phyloP scores from a whole-genome alignment of 2,797 vertebrate species.

The Microchirus variegatus region DNA sequence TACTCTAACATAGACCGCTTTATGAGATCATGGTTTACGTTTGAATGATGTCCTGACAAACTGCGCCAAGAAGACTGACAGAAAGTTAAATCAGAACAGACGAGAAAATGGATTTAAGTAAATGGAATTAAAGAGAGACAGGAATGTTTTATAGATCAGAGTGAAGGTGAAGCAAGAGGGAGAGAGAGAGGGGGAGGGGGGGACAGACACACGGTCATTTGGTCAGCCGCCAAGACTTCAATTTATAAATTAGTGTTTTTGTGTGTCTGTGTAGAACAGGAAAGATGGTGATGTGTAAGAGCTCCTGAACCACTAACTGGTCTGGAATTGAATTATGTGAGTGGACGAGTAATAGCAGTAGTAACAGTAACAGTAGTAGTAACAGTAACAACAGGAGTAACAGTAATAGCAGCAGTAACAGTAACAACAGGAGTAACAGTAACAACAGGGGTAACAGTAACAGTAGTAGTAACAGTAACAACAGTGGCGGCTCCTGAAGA shows the following conservation, averaged over 20 bases:
- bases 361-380: no score
- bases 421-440: no score
- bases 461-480: no score
- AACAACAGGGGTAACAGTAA: no score
- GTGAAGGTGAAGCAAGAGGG: conserved; percentile 32
- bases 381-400: no score
- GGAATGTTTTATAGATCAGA: conserved; percentile 39
- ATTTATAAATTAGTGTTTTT: conserved; percentile 64
- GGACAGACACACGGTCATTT: conserved; percentile 34
- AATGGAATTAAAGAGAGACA: conserved; percentile 63
- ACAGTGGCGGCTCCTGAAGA: no score
- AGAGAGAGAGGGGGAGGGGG: conserved; percentile 20
- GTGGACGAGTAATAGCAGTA: no score
- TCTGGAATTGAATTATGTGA: conserved; percentile 62
- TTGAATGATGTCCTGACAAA: no score
- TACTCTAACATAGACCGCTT: no score
- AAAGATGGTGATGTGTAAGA: conserved; percentile 22
- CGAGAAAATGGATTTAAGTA: conserved; percentile 60
- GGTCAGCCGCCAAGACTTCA: conserved; percentile 58
- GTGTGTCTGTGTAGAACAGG: conserved; percentile 25
- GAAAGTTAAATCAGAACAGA: conserved; percentile 51
- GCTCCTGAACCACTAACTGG: conserved; percentile 56
- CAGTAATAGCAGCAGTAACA: conserved; percentile 52
- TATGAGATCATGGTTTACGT: no score
- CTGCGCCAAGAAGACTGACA: no score